Base-by-base conservation (phyloP, 2,888 invertebrate genomes). In the Galerucella pusilla region DNA sequence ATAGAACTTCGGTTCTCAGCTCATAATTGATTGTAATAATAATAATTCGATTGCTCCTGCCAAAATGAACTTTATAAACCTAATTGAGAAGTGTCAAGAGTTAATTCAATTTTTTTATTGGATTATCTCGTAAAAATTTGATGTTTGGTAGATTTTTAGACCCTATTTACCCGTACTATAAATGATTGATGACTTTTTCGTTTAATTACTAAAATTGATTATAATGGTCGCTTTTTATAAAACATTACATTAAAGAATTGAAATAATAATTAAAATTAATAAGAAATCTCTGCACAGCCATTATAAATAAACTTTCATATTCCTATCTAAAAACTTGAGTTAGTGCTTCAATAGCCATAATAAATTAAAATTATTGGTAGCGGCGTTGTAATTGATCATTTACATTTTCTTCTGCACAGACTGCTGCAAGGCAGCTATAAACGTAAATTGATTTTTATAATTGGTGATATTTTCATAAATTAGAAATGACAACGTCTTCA, bases 401-500 rank as follows among this genome's bases (percentile, higher is more conserved):
- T 49, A 68, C 68, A 68, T 71, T 73, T 61, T 68, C 65, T 70
- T 57, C 35, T 69, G 20, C 59, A 64, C 66, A 45, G 61, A 65
- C 65, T 28, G 52, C 54, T 59, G 49, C 68, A 6, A 42, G 35
- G 35, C 52, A 54, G 52, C 59, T n/a, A 16, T 20, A 20, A 59
- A 76, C 73, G 76, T 68, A 73, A 68, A 72, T 72, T 46, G 70
- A 71, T 45, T 61, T 54, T 60, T 63, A 71, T 74, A 76, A 76
- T 76, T 42, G 9, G 35, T 42, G 7, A 42, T 42, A 42, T 42
- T 42, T 42, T 42, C 1, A 42, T 42, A 42, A 42, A 42, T 42
- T 42, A 9, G 35, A 7, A 42, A 9, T 5, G 6, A 5, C 6
- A 25, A 25, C 20, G 59, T 25, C 59, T 59, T 59, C 25, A 59